A percentile compares a stretch with the other conserved stretches of the same genome.
These are phyloP conservation scores for Clarias fuscus DNA, from an alignment of 2,797 vertebrate species.

Conservation along the genomic window DNA sequence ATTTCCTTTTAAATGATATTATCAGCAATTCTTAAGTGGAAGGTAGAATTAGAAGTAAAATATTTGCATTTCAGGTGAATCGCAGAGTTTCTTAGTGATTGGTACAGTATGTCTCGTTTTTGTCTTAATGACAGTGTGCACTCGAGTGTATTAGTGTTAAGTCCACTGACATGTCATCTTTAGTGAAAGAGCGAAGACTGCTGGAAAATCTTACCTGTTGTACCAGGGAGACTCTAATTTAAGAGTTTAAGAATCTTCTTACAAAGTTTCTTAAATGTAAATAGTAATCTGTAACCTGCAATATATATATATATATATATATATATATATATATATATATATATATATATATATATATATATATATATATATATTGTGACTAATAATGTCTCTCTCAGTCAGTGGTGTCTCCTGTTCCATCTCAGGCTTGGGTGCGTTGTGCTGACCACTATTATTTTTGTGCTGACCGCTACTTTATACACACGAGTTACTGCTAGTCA, in stretches of 20 bases:
- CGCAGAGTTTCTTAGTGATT: background rate
- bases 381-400: constrained; percentile 58
- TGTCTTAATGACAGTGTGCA: background rate
- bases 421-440: constrained; percentile 56
- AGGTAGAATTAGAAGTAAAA: background rate
- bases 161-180: background rate
- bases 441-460: constrained; percentile 51
- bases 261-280: no score
- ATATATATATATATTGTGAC: background rate
- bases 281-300: no score
- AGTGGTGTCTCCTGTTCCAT: constrained; percentile 54
- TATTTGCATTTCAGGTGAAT: background rate
- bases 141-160: background rate
- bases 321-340: no score
- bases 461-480: constrained; percentile 16
- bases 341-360: no score
- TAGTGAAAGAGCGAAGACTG: background rate
- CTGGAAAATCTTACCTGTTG: background rate
- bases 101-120: background rate
- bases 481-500: constrained; percentile 16
- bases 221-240: background rate
- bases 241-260: background rate
- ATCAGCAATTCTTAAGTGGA: background rate
- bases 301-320: background rate
- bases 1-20: background rate